These are phyloP conservation scores for Euspilapteryx auroguttella DNA, from an alignment of 2,888 invertebrate genomes.

Conservation along the genomic window DNA sequence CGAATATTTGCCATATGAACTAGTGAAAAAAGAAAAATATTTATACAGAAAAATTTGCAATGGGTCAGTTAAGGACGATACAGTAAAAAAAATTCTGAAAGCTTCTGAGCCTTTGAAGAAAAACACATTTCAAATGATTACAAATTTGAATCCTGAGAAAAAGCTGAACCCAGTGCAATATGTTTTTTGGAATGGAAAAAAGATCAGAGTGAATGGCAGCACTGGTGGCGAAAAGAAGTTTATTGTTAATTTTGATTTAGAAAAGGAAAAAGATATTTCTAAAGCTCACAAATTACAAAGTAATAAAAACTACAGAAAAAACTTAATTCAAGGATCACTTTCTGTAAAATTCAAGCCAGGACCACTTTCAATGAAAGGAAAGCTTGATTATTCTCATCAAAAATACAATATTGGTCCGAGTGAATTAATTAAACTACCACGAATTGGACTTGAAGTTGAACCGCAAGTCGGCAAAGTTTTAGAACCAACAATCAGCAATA, in stretches of 20 bases:
- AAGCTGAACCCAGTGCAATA: conserved; percentile 24
- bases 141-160: conserved; percentile 34
- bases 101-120: conserved; percentile 27
- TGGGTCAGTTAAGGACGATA: conserved; percentile 24
- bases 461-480: conserved; percentile 46
- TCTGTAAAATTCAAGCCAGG: conserved; percentile 57
- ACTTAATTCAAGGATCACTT: conserved; percentile 26
- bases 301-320: conserved; percentile 14
- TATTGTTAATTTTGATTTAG: conserved; percentile 25
- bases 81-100: conserved; percentile 26
- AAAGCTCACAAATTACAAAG: conserved; percentile 10
- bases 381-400: conserved; percentile 39
- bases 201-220: conserved; percentile 33
- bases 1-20: conserved; percentile 18
- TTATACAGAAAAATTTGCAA: conserved; percentile 33
- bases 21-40: conserved; percentile 28
- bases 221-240: conserved; percentile 34
- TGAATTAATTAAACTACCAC: conserved; percentile 48
- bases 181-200: conserved; percentile 31
- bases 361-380: conserved; percentile 50
- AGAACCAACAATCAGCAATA: conserved; percentile 33
- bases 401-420: conserved; percentile 41
- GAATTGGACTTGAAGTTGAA: conserved; percentile 41
- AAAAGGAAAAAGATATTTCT: conserved; percentile 11
- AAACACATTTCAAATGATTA: conserved; percentile 43